phyloP scores from a whole-genome alignment of 2,888 invertebrate species.

The Heliconius ethilla region DNA sequence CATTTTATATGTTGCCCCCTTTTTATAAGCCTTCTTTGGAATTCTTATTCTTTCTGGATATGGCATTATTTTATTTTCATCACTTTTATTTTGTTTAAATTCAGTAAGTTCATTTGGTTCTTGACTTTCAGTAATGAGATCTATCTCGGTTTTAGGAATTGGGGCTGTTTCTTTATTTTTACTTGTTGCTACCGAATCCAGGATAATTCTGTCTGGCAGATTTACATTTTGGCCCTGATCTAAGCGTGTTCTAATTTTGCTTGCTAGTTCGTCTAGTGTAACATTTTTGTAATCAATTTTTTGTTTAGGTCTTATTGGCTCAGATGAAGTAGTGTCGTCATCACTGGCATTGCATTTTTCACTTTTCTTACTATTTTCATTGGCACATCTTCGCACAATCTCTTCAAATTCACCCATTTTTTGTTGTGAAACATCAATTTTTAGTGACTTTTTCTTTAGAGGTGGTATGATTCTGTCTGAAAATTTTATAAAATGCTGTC shows the following conservation, averaged over 20 bases:
- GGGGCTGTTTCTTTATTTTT: slow-evolving; percentile 43
- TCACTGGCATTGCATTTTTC: slow-evolving; percentile 25
- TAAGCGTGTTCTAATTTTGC: slow-evolving; percentile 62
- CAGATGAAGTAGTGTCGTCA: slow-evolving; percentile 32
- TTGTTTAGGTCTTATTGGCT: slow-evolving; percentile 39
- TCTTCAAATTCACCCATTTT: slow-evolving; percentile 75
- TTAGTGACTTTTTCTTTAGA: slow-evolving; percentile 62
- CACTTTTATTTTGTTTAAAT: slow-evolving; percentile 54
- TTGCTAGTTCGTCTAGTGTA: slow-evolving; percentile 69
- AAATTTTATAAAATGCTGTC: slow-evolving; percentile 85
- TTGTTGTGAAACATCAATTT: slow-evolving; percentile 60
- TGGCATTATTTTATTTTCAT: slow-evolving; percentile 53
- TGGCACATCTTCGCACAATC: slow-evolving; percentile 73
- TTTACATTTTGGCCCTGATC: slow-evolving; percentile 62
- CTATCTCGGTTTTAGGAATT: slow-evolving; percentile 55
- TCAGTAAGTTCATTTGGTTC: slow-evolving; percentile 51
- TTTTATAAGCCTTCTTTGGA: slow-evolving; percentile 84
- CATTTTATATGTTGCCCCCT: slow-evolving; percentile 86
- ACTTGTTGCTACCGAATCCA: slow-evolving; percentile 52
- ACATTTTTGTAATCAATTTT: slow-evolving; percentile 54
- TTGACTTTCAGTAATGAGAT: slow-evolving; percentile 50
- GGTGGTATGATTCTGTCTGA: slow-evolving; percentile 81
- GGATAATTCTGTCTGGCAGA: slow-evolving; percentile 65
- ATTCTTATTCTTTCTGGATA: slow-evolving; percentile 86
- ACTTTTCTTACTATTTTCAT: slow-evolving; percentile 50